These are phyloP conservation scores for Plodia interpunctella DNA, from an alignment of 1,140 invertebrate genomes.

Conservation along the genomic window DNA sequence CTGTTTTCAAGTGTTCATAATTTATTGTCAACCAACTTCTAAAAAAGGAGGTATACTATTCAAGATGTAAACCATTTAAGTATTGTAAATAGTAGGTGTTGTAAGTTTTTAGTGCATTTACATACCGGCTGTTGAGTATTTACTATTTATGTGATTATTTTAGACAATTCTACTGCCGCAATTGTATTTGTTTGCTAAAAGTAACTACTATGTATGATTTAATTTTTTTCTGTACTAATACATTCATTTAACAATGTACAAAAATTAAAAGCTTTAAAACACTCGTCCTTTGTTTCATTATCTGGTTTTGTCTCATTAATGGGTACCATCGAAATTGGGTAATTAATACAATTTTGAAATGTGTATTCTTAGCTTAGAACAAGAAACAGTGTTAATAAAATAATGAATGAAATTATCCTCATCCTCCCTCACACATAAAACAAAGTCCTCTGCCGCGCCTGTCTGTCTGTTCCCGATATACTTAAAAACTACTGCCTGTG, in stretches of 20 bases:
- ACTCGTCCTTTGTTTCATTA: conserved; percentile 29
- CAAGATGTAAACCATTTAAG: background rate
- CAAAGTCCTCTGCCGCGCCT: too few species aligned
- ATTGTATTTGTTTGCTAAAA: conserved; percentile 13
- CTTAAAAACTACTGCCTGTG: too few species aligned
- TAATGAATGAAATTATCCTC: too few species aligned
- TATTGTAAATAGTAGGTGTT: conserved; percentile 2
- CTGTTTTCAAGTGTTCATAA: conserved; percentile 40
- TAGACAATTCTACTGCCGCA: background rate
- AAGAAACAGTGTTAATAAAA: too few species aligned
- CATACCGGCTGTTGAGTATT: conserved; percentile 64
- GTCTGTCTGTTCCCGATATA: too few species aligned
- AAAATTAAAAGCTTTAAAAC: conserved; percentile 72
- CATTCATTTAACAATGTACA: conserved; percentile 68
- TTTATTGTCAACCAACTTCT: too few species aligned
- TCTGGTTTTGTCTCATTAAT: background rate
- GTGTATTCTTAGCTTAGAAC: too few species aligned
- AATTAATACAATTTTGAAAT: too few species aligned
- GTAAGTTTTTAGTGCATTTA: conserved; percentile 54
- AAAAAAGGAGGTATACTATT: too few species aligned
- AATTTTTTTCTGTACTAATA: conserved; percentile 53
- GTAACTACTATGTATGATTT: conserved; percentile 21
- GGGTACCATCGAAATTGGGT: too few species aligned
- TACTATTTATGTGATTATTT: conserved; percentile 55
- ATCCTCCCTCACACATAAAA: too few species aligned